These are phyloP conservation scores for Octopus bimaculoides DNA, from an alignment of 1,140 invertebrate species.

Conservation along the genomic window DNA sequence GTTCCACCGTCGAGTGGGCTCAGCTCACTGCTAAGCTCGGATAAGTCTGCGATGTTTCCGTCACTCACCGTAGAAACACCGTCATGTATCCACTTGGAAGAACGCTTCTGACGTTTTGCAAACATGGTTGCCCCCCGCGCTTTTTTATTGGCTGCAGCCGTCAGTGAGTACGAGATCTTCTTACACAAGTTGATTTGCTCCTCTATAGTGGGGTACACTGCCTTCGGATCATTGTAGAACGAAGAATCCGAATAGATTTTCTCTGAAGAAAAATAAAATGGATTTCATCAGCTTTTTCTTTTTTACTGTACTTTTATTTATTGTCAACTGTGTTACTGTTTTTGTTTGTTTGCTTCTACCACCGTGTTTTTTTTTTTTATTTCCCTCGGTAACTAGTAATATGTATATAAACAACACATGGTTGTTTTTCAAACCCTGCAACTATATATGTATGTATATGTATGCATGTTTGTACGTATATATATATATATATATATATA, in stretches of 20 bases:
- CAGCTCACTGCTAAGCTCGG: constrained; percentile 40
- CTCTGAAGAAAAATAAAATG: constrained; percentile 62
- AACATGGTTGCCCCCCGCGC: constrained; percentile 95
- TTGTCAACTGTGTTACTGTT: no score
- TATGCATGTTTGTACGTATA: background rate
- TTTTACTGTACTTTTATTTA: background rate
- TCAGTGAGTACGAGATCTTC: constrained; percentile 86
- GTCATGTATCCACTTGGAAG: constrained; percentile 92
- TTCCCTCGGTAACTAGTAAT: background rate
- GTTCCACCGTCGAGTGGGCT: constrained; percentile 29
- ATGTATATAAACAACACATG: background rate
- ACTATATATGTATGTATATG: background rate
- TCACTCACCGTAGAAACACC: constrained; percentile 74
- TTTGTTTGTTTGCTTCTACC: no score
- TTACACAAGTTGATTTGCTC: constrained; percentile 90
- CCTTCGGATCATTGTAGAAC: constrained; percentile 77
- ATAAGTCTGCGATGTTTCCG: constrained; percentile 41
- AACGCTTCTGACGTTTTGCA: constrained; percentile 87
- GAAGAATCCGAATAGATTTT: constrained; percentile 90
- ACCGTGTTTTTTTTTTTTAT: no score
- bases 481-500: background rate
- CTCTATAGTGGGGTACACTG: constrained; percentile 87
- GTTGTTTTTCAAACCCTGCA: background rate
- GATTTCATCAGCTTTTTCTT: background rate
- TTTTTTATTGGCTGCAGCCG: constrained; percentile 84